These are phyloP conservation scores for Aleadryas rufinucha DNA, from an alignment of 2,113 vertebrate species.

Conservation along the genomic window DNA sequence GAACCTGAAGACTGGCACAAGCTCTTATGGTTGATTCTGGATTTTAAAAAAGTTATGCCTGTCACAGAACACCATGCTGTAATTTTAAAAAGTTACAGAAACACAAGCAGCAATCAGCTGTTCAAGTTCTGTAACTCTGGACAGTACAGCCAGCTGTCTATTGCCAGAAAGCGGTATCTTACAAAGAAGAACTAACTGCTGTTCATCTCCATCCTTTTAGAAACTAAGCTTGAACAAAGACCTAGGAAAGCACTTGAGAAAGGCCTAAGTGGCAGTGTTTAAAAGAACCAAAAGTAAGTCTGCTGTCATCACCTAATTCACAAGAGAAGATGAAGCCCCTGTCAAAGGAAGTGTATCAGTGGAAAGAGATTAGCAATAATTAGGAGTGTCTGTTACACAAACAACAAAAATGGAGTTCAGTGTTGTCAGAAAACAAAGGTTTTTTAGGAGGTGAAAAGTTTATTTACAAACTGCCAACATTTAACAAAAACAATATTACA, in stretches of 20 bases:
- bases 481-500: conserved; percentile 68
- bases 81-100: not conserved
- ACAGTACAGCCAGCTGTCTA: not conserved
- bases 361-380: not conserved
- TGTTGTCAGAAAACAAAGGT: not conserved
- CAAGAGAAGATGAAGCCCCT: not conserved
- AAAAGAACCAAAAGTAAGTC: not conserved
- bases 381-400: not conserved
- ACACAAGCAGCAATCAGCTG: not conserved
- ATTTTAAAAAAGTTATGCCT: not conserved
- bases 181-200: not conserved
- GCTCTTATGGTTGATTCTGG: not conserved
- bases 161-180: not conserved
- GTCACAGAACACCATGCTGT: not conserved
- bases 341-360: not conserved
- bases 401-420: not conserved
- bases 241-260: not conserved
- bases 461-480: conserved; percentile 75
- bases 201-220: not conserved
- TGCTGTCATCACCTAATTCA: not conserved
- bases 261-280: not conserved
- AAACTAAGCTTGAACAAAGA: not conserved
- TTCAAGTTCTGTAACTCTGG: not conserved
- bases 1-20: not conserved
- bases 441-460: conserved; percentile 69